Percentiles rank a stretch among this genome's conserved stretches.
These are phyloP conservation scores for Rhingia campestris DNA, from an alignment of 2,888 invertebrate species.

Conservation along the genomic window DNA sequence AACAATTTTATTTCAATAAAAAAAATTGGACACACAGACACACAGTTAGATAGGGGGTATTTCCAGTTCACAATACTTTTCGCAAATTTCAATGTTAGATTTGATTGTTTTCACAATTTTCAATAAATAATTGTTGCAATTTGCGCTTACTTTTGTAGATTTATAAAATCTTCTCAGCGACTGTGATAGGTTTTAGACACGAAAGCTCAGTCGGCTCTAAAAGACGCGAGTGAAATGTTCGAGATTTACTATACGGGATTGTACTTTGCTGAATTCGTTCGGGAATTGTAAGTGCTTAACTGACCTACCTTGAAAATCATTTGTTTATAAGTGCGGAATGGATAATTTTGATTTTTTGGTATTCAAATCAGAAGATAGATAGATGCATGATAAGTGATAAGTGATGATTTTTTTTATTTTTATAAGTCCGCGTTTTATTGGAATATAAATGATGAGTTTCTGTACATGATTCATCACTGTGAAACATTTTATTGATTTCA, in stretches of 20 bases:
- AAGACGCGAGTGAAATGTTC: constrained; percentile 25
- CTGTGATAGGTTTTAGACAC: constrained; percentile 16
- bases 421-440: neutral
- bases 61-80: constrained; percentile 32
- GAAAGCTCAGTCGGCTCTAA: constrained; percentile 8
- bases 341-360: neutral
- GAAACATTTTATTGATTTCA: too few species aligned
- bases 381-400: neutral
- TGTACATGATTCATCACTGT: too few species aligned
- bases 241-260: neutral
- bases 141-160: constrained; percentile 9
- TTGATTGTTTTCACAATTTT: constrained; percentile 45
- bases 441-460: too few species aligned
- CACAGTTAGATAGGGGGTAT: constrained; percentile 33
- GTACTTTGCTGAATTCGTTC: neutral
- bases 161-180: constrained; percentile 6
- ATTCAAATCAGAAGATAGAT: neutral
- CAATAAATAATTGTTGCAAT: constrained; percentile 26
- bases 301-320: neutral
- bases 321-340: neutral
- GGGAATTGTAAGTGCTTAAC: constrained; percentile 32
- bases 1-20: constrained; percentile 10
- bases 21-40: neutral
- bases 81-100: constrained; percentile 58
- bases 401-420: neutral